Conservation (phyloP, 2,113 vertebrate species). For the Litocranius walleri region DNA sequence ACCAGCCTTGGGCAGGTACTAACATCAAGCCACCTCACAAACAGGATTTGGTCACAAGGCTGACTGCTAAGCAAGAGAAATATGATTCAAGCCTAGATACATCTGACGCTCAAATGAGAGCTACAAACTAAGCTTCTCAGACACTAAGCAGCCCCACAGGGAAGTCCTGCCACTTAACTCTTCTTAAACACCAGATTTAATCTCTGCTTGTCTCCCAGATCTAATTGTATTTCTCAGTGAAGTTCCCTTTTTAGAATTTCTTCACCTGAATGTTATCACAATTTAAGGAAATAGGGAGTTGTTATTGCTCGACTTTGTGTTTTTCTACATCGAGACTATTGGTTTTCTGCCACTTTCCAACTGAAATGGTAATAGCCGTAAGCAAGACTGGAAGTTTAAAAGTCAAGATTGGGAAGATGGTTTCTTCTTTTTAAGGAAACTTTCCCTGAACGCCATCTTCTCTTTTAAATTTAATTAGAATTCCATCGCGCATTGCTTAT, state of each 20-base stretch:
- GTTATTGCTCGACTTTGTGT: neutral
- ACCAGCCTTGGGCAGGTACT: too few relatives aligned
- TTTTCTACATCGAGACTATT: neutral
- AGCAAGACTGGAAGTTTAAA: neutral
- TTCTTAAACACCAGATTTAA: neutral
- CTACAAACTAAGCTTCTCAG: neutral
- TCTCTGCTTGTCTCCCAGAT: neutral
- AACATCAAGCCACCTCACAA: neutral
- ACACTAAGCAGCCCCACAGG: neutral
- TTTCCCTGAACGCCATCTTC: neutral
- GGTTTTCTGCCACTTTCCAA: neutral
- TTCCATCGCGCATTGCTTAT: neutral
- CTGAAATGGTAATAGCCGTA: neutral
- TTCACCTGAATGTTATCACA: neutral
- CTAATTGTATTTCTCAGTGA: neutral
- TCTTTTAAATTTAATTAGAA: neutral
- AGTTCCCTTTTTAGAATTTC: neutral
- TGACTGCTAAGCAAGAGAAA: neutral
- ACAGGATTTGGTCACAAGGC: neutral
- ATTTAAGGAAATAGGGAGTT: neutral
- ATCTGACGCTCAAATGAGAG: rapidly evolving
- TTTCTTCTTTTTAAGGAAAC: neutral
- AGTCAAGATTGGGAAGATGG: neutral
- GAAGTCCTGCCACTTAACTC: neutral
- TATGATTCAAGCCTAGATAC: neutral